A percentile compares a stretch with the other conserved stretches of the same genome.
Evolutionary conservation across 2,113 vertebrate genomes (phyloP).

Genomic region (Leiothrix lutea): DNA sequence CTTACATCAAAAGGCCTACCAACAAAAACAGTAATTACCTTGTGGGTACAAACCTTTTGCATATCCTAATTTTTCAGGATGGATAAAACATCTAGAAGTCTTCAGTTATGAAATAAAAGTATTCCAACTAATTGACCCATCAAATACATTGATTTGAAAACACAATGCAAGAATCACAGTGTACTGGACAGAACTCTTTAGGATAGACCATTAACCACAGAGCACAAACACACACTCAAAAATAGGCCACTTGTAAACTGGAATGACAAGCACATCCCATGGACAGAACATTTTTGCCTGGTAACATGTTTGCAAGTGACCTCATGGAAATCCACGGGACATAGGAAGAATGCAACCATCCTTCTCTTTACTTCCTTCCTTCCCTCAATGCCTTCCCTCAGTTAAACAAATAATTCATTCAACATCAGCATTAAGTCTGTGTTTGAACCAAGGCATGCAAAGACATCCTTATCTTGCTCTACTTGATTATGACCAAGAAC

Average conservation of each 20-base stretch:
- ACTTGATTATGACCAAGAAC: not conserved
- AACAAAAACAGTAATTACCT: not conserved
- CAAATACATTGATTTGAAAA: not conserved
- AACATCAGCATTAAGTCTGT: not conserved
- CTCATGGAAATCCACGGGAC: rapidly evolving
- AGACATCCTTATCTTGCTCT: not conserved
- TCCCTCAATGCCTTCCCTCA: not conserved
- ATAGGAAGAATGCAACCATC: not conserved
- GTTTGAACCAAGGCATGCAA: not conserved
- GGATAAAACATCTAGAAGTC: not conserved
- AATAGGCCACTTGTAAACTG: not conserved
- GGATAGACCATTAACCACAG: not conserved
- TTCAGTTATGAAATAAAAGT: not conserved
- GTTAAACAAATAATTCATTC: not conserved
- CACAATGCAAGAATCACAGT: not conserved
- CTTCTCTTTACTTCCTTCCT: not conserved
- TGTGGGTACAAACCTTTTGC: not conserved
- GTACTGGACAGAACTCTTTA: not conserved
- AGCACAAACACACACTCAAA: not conserved
- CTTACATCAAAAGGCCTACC: not conserved
- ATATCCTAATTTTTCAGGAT: not conserved
- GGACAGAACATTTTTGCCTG: not conserved
- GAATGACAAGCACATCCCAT: not conserved
- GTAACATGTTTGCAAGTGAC: not conserved
- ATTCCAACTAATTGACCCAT: not conserved